These are phyloP conservation scores for Diadophis punctatus DNA, from an alignment of 2,113 vertebrate genomes.

Conservation along the genomic window DNA sequence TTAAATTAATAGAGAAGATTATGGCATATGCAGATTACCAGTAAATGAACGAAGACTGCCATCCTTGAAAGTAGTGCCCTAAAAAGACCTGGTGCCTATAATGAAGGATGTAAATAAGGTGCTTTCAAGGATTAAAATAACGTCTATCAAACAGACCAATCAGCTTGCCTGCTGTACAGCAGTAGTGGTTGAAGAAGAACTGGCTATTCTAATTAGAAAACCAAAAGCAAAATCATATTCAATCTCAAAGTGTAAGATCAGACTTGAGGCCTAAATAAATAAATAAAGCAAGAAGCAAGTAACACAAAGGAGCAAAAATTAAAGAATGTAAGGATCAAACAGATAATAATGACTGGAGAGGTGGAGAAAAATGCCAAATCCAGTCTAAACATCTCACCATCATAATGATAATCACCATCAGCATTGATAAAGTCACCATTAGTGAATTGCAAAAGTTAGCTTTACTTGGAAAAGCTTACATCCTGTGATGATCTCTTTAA, in stretches of 20 bases:
- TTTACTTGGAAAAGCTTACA: not conserved
- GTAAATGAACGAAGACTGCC: too few relatives aligned
- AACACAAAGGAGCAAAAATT: not conserved
- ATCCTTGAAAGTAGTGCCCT: too few relatives aligned
- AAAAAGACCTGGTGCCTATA: too few relatives aligned
- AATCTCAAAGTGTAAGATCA: not conserved
- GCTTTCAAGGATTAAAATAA: not conserved
- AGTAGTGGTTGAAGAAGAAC: not conserved
- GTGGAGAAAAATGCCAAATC: not conserved
- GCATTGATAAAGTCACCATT: not conserved
- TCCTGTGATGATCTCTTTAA: not conserved
- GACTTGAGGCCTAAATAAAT: not conserved
- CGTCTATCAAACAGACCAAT: not conserved
- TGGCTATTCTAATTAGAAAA: not conserved
- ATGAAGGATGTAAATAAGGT: too few relatives aligned
- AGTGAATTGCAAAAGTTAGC: not conserved
- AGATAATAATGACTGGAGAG: not conserved
- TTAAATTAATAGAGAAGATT: too few relatives aligned
- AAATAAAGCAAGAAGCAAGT: not conserved
- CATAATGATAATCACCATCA: not conserved
- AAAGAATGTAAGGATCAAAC: not conserved
- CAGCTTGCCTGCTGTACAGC: not conserved
- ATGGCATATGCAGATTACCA: too few relatives aligned
- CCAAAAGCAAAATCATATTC: not conserved
- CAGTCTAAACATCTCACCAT: not conserved